Percentiles rank a stretch among this genome's conserved stretches.
These are phyloP conservation scores for Eurytoma californica DNA, from an alignment of 2,888 invertebrate genomes.

Conservation along the genomic window DNA sequence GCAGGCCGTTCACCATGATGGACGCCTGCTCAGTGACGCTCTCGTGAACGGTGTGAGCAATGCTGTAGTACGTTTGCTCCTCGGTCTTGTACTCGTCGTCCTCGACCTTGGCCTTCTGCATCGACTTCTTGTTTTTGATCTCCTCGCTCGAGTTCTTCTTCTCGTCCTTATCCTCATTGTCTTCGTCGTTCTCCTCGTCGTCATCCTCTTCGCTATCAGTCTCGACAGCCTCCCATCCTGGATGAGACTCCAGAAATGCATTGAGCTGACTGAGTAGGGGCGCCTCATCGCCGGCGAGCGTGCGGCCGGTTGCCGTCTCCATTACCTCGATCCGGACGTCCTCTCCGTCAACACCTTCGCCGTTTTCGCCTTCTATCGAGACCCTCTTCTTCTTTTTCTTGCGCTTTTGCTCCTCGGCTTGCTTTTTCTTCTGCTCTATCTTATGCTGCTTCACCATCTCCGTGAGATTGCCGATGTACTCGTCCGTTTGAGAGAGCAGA, in stretches of 20 bases:
- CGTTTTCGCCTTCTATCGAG: constrained; percentile 81
- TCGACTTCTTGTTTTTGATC: constrained; percentile 84
- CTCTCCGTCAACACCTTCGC: constrained; percentile 83
- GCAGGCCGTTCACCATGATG: constrained; percentile 93
- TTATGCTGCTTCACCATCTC: constrained; percentile 98
- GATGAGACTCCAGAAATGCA: constrained; percentile 92
- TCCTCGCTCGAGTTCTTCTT: constrained; percentile 45
- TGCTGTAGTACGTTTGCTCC: constrained; percentile 97
- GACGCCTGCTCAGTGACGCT: constrained; percentile 94
- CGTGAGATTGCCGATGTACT: constrained; percentile 97
- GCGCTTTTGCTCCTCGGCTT: constrained; percentile 89
- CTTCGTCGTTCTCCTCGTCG: constrained; percentile 78
- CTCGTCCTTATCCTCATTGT: constrained; percentile 73
- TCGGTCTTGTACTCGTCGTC: constrained; percentile 98
- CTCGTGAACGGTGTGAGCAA: constrained; percentile 98
- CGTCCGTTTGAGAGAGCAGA: constrained; percentile 97
- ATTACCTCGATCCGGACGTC: constrained; percentile 91
- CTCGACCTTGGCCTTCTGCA: constrained; percentile 91
- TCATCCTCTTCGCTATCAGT: constrained; percentile 84
- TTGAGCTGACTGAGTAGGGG: constrained; percentile 90
- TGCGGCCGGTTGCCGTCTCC: constrained; percentile 90
- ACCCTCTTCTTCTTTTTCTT: constrained; percentile 83
- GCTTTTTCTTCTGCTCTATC: constrained; percentile 92
- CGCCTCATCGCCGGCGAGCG: constrained; percentile 87
- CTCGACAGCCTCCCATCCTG: constrained; percentile 93